Evolutionary conservation across 2,888 invertebrate genomes (phyloP), one percentile per base, ranked within the genome.

Genomic region (Helleia helle): DNA sequence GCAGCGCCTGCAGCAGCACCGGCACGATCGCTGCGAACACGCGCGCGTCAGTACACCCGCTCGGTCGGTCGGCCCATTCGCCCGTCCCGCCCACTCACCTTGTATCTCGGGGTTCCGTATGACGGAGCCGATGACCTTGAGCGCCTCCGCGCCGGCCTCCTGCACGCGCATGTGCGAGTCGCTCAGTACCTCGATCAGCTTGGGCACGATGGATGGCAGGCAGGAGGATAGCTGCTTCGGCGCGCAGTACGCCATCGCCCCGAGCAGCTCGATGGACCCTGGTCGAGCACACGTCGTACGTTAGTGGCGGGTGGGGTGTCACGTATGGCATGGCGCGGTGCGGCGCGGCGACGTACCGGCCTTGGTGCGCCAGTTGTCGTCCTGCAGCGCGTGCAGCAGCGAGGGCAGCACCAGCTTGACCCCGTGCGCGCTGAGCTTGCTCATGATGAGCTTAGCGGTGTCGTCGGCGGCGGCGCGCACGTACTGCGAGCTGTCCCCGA

Each of bases 361-460:
- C 79, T 98, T 98, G 1, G 99, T 99, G 62, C 99, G 87, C 99
- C 99, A 99, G 9, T 97, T 97, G 77, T 99, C 99, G 70, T 99
- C 96, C 69, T 98, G 95, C 41, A 99, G 84, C 22, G 97, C 99
- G 55, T 93, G 92, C 47, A 99, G 84, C 48, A 99, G 86, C 46
- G 96, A 93, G 1, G 99, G 99, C 54, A 99, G 86, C 42, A 99
- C 96, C 28, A 99, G 87, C 81, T 99, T 99, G 29, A 99, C 99
- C 47, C 99, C 99, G 80, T 98, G 98, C 47, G 95, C 96, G 42
- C 95, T 96, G 43, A 99, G 87, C 71, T 96, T 94, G 60, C 94
- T 93, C 94, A 95, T 95, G 52, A 99, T 96, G 40, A 97, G 95
- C 75, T 93, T 93, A 25, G 98, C 95, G 39, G 97, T 96, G 65